Conservation (phyloP, 2,797 vertebrate genomes). For the Coranthus polyacanthus region DNA sequence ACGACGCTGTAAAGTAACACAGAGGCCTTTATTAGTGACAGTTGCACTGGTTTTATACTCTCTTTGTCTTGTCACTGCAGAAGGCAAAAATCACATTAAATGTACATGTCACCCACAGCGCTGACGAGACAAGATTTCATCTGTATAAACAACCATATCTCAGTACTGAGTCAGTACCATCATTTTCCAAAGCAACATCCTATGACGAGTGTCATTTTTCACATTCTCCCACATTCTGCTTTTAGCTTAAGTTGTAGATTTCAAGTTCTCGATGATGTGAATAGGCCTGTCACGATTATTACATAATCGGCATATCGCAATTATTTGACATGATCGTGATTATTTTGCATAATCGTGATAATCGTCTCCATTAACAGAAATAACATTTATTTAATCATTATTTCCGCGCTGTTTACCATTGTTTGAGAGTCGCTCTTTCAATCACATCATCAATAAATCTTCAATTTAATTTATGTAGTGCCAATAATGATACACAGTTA, state of each 20-base stretch:
- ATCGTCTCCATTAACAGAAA: too few relatives aligned
- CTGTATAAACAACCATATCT: constrained; percentile 45
- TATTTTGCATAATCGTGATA: too few relatives aligned
- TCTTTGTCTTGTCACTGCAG: not conserved
- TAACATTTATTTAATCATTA: too few relatives aligned
- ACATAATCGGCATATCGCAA: too few relatives aligned
- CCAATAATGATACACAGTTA: too few relatives aligned
- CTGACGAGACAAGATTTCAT: constrained; percentile 62
- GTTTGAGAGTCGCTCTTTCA: too few relatives aligned
- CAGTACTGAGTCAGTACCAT: constrained; percentile 18
- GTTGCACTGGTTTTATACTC: not conserved
- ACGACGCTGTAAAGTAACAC: not conserved
- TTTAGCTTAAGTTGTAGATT: not conserved
- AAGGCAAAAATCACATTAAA: constrained; percentile 1
- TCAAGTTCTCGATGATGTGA: not conserved
- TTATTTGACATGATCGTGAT: too few relatives aligned
- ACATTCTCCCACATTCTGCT: not conserved
- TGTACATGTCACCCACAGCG: constrained; percentile 12
- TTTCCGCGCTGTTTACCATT: too few relatives aligned
- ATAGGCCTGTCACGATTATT: too few relatives aligned
- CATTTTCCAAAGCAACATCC: constrained; percentile 53
- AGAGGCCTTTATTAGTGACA: not conserved
- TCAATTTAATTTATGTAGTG: too few relatives aligned
- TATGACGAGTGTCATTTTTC: constrained; percentile 22
- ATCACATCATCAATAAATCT: too few relatives aligned